Evolutionary conservation across 2,797 vertebrate species (phyloP).

Genomic region (Vultur gryphus): DNA sequence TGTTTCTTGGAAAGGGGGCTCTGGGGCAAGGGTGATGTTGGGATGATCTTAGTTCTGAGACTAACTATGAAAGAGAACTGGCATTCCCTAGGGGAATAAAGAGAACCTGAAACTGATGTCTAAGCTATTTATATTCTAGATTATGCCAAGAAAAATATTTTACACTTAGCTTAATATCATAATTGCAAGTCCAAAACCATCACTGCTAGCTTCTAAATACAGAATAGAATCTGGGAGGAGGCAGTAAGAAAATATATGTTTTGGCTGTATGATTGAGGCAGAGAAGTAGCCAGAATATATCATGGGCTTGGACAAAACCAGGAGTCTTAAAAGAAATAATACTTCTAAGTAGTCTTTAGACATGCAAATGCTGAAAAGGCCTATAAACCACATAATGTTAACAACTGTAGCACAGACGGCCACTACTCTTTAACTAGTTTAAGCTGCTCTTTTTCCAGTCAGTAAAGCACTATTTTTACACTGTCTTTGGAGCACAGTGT

Average conservation of each 20-base stretch:
- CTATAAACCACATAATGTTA: not conserved
- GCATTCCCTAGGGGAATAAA: not conserved
- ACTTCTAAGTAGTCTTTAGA: conserved; percentile 4
- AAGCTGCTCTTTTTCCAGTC: not conserved
- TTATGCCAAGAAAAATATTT: conserved; percentile 61
- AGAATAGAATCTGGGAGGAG: conserved; percentile 61
- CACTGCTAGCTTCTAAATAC: conserved; percentile 60
- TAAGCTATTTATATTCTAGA: conserved; percentile 34
- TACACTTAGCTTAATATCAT: conserved; percentile 44
- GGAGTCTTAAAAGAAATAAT: conserved; percentile 16
- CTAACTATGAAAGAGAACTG: not conserved
- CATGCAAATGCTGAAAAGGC: not conserved
- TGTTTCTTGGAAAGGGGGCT: not conserved
- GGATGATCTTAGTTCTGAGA: not conserved
- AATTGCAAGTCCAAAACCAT: conserved; percentile 50
- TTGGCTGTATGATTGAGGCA: conserved; percentile 54
- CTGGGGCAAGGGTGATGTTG: not conserved
- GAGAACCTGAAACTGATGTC: conserved; percentile 23
- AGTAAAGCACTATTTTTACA: not conserved
- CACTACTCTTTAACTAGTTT: not conserved
- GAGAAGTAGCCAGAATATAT: conserved; percentile 27
- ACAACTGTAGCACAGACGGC: not conserved
- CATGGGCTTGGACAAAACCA: conserved; percentile 32
- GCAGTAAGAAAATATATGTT: conserved; percentile 58
- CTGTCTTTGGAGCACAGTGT: not conserved